A percentile compares a stretch with the other conserved stretches of the same genome.
phyloP scores from a whole-genome alignment of 1,140 invertebrate species.

The Frieseomelitta varia region DNA sequence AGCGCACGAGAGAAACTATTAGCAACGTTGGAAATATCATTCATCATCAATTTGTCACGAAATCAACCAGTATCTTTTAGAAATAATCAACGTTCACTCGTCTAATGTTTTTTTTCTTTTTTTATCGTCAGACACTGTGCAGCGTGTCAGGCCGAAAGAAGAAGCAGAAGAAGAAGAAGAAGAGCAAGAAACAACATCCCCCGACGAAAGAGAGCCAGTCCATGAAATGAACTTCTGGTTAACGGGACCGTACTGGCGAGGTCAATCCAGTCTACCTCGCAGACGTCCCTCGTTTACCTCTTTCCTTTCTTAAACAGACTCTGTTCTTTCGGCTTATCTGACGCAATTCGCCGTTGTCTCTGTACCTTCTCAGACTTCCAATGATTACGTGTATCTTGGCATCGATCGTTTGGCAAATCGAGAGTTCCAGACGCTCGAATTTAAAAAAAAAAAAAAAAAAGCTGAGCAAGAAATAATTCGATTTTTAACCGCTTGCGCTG shows the following conservation, averaged over 20 bases:
- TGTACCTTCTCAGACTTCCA: background rate
- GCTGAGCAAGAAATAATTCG: background rate
- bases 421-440: background rate
- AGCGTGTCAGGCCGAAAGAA: background rate
- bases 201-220: background rate
- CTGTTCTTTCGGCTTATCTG: background rate
- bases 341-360: constrained; percentile 1
- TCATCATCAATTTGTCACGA: background rate
- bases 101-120: background rate
- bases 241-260: constrained; percentile 59
- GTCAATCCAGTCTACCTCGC: constrained; percentile 40
- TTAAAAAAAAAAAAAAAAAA: background rate
- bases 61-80: background rate
- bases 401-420: background rate
- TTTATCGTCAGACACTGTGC: background rate
- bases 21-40: constrained; percentile 19
- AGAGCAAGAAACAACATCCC: constrained; percentile 1
- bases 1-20: constrained; percentile 1
- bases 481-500: no score
- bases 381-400: background rate
- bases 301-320: background rate
- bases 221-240: constrained; percentile 61
- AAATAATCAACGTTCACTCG: background rate
- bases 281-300: constrained; percentile 9
- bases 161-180: background rate